phyloP scores from a whole-genome alignment of 1,140 invertebrate genomes.

The Tyrophagus putrescentiae region DNA sequence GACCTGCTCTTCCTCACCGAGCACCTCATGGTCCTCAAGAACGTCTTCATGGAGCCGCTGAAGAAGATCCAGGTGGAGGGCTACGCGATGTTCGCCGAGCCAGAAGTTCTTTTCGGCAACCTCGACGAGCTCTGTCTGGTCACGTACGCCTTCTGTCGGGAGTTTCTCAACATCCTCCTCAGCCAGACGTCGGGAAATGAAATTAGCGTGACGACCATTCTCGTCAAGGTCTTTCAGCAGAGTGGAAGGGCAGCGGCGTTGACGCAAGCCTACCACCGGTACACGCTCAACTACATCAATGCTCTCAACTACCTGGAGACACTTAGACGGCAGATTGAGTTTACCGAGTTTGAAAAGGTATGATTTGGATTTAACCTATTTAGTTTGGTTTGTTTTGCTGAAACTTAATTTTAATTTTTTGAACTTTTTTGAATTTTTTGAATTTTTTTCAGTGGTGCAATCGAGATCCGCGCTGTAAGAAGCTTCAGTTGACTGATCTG shows the following conservation, averaged over 20 bases:
- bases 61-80: constrained; percentile 56
- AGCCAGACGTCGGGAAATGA: constrained; percentile 39
- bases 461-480: constrained; percentile 45
- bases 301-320: constrained; percentile 46
- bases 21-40: constrained; percentile 55
- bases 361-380: constrained; percentile 14
- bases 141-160: constrained; percentile 51
- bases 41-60: constrained; percentile 53
- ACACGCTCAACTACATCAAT: constrained; percentile 48
- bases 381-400: constrained; percentile 7
- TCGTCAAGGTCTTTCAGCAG: constrained; percentile 46
- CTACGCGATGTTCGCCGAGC: constrained; percentile 50
- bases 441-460: constrained; percentile 40
- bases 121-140: constrained; percentile 52
- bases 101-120: constrained; percentile 52
- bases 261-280: constrained; percentile 44
- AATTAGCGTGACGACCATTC: constrained; percentile 39
- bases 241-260: constrained; percentile 35
- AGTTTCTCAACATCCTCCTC: constrained; percentile 44
- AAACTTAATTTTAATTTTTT: no score
- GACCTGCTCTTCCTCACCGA: constrained; percentile 51
- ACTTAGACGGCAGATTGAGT: constrained; percentile 42
- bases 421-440: no score
- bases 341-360: constrained; percentile 48
- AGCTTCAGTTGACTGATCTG: constrained; percentile 49